These are phyloP conservation scores for Eulemur rubriventer DNA, from an alignment of 2,797 vertebrate species.

Conservation along the genomic window DNA sequence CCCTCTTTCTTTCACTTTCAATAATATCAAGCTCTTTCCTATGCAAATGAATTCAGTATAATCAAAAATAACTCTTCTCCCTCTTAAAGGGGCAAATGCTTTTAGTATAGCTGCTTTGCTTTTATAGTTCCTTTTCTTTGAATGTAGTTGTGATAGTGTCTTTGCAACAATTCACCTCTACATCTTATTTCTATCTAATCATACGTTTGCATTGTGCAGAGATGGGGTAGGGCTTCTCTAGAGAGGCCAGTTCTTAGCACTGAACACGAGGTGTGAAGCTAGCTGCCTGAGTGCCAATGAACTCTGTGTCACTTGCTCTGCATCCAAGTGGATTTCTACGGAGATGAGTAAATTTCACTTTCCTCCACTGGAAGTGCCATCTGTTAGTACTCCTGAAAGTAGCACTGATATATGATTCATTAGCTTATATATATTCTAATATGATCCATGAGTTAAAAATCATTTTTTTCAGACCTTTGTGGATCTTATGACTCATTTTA, in stretches of 20 bases:
- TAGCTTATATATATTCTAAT: slow-evolving; percentile 68
- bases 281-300: background rate
- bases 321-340: slow-evolving; percentile 6
- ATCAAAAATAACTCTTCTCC: background rate
- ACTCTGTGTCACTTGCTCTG: background rate
- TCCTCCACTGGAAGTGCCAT: slow-evolving; percentile 50
- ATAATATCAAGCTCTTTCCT: background rate
- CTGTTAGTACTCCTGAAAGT: slow-evolving; percentile 53
- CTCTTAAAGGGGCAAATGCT: background rate
- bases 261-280: background rate
- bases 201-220: background rate
- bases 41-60: background rate
- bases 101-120: background rate
- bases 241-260: background rate
- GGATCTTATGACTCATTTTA: slow-evolving; percentile 69
- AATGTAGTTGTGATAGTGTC: background rate
- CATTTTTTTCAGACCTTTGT: slow-evolving; percentile 56
- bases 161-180: background rate
- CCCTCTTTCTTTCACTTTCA: background rate
- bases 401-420: slow-evolving; percentile 73
- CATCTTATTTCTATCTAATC: background rate
- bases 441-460: slow-evolving; percentile 54
- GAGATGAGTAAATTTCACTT: slow-evolving; percentile 21
- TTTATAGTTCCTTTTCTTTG: background rate
- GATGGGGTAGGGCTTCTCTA: background rate